These are phyloP conservation scores for Clostera curtula DNA, from an alignment of 2,888 invertebrate genomes.

Conservation along the genomic window DNA sequence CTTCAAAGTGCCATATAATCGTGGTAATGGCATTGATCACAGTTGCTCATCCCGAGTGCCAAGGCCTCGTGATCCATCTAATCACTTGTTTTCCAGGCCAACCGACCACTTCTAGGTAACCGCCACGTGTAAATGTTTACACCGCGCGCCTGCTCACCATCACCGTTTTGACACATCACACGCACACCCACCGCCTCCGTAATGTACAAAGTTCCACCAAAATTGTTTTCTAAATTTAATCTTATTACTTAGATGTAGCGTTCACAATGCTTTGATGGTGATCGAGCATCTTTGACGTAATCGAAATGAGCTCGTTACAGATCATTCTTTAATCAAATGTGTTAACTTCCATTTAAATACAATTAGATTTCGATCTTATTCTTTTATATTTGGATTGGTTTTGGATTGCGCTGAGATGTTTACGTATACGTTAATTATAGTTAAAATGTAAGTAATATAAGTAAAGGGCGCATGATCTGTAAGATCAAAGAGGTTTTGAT, in stretches of 20 bases:
- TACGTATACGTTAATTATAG: slow-evolving; percentile 34
- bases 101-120: slow-evolving; percentile 23
- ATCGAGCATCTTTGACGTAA: slow-evolving; percentile 8
- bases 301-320: slow-evolving; percentile 6
- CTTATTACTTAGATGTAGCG: slow-evolving; percentile 3
- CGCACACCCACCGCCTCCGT: slow-evolving; percentile 18
- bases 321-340: slow-evolving; percentile 14
- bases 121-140: slow-evolving; percentile 57
- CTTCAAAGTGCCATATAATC: too few relatives aligned
- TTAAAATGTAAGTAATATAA: slow-evolving; percentile 56
- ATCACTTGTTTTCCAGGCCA: slow-evolving; percentile 21
- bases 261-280: slow-evolving; percentile 8
- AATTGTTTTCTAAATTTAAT: too few relatives aligned
- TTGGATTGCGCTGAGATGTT: slow-evolving; percentile 6
- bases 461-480: slow-evolving; percentile 63
- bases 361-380: slow-evolving; percentile 8
- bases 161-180: slow-evolving; percentile 63
- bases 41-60: background rate
- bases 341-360: slow-evolving; percentile 5
- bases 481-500: slow-evolving; percentile 66
- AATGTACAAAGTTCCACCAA: background rate
- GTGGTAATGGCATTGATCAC: too few relatives aligned
- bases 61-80: slow-evolving; percentile 10
- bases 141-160: slow-evolving; percentile 61
- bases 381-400: slow-evolving; percentile 5